Evolutionary conservation across 2,888 invertebrate genomes (phyloP), one percentile per base, ranked within the genome.

Genomic region (Phasia obesa): DNA sequence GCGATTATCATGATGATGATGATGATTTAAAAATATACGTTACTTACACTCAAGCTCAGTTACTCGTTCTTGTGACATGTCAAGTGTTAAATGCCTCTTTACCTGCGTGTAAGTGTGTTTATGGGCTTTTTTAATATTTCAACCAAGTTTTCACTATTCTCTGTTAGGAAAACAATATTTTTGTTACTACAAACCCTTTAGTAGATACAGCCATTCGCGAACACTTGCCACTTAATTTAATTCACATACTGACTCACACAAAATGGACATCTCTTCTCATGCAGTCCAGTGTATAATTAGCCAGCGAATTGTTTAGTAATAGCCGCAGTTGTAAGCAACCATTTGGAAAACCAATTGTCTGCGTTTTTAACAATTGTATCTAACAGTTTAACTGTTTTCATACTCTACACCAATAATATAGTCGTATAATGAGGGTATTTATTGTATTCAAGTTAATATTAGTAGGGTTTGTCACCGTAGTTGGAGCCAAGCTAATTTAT

Each of bases 21-120:
- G 57, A 70, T 59, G 64, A 49, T 64, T 64, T 71, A 9, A 49
- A 78, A 62, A 77, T 49, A 49, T 49, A 78, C 77, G 70, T 78
- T 78, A 75, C 47, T 23, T 57, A 38, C 35, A 59, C 55, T 17
- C 17, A 4, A 1, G 25, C 0, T 25, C 19, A 57, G 4, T 5
- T 35, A 17, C 3, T 11, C 13, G 7, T 38, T 17, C 7, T 25
- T 60, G 47, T 73, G 44, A 53, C 44, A 67, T 79, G 59, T 73
- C 67, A 73, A 73, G 79, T 73, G 73, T 62, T 65, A 51, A 71
- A 21, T 57, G 62, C 51, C 21, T n/a, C n/a, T 2, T 38, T 35
- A 23, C 7, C 23, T 7, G 53, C 19, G 23, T 38, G 9, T 21
- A 53, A 31, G 44, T 31, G 19, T 21, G 44, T 44, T 3, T 53